Evolutionary conservation across 2,888 invertebrate genomes (phyloP).

Genomic region (Liodrosophila aerea): DNA sequence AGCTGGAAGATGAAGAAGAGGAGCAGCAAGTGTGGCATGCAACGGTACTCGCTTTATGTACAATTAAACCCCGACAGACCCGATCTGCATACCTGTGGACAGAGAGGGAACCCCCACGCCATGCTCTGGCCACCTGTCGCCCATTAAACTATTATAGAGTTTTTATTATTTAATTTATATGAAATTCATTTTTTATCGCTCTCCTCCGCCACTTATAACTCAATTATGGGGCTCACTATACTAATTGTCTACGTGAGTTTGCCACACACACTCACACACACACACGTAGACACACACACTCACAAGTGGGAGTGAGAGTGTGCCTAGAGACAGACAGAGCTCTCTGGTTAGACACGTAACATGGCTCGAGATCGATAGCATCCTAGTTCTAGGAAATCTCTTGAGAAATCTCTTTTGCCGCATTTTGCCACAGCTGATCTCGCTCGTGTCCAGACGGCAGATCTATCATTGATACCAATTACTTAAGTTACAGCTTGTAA

Average conservation of each 20-base stretch:
- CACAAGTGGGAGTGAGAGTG: neutral
- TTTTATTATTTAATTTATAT: slow-evolving; percentile 66
- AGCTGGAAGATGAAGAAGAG: too few relatives aligned
- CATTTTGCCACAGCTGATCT: slow-evolving; percentile 17
- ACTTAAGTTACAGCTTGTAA: slow-evolving; percentile 21
- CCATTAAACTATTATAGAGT: slow-evolving; percentile 60
- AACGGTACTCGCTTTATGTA: slow-evolving; percentile 54
- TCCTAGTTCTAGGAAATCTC: slow-evolving; percentile 36
- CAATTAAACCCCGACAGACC: slow-evolving; percentile 49
- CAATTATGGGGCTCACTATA: slow-evolving; percentile 50
- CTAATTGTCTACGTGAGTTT: slow-evolving; percentile 37
- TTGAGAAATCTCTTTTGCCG: slow-evolving; percentile 11
- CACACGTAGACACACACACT: too few relatives aligned
- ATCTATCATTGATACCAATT: slow-evolving; percentile 54
- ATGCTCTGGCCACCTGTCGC: slow-evolving; percentile 22
- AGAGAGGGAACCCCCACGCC: slow-evolving; percentile 34
- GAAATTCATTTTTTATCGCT: slow-evolving; percentile 30
- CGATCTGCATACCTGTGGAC: neutral
- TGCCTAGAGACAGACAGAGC: too few relatives aligned
- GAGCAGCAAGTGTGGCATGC: slow-evolving; percentile 63
- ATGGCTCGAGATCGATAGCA: neutral
- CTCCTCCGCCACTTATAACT: slow-evolving; percentile 55
- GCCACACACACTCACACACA: slow-evolving; percentile 13
- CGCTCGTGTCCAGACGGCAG: slow-evolving; percentile 42
- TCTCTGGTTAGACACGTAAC: neutral